Conservation (phyloP, 2,113 vertebrate species). For the Phalacrocorax brasilianus region DNA sequence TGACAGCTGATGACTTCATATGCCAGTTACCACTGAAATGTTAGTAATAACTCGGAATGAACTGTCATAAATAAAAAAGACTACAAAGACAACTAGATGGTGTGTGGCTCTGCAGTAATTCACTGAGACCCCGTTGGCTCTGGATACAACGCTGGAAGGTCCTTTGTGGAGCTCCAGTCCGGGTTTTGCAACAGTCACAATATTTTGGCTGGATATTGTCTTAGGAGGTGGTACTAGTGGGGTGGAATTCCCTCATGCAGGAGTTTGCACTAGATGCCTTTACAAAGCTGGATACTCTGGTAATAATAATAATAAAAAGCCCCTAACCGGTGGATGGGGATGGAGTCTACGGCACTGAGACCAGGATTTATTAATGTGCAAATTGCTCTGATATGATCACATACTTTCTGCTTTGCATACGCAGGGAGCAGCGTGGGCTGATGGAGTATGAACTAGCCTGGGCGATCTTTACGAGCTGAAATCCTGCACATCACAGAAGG, state of each 20-base stretch:
- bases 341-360: constrained; percentile 14
- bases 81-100: constrained; percentile 59
- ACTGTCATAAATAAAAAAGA: constrained; percentile 49
- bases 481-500: constrained; percentile 55
- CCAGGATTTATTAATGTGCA: constrained; percentile 45
- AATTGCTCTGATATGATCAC: constrained; percentile 58
- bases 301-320: constrained; percentile 55
- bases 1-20: constrained; percentile 52
- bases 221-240: constrained; percentile 71
- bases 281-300: constrained; percentile 58
- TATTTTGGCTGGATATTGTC: constrained; percentile 74
- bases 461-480: constrained; percentile 45
- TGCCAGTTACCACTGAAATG: constrained; percentile 42
- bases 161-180: constrained; percentile 69
- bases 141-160: constrained; percentile 33
- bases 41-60: constrained; percentile 41
- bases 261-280: constrained; percentile 68
- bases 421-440: constrained; percentile 66
- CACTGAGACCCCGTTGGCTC: constrained; percentile 48
- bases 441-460: constrained; percentile 45
- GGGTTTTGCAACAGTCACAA: constrained; percentile 71
- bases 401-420: constrained; percentile 59
- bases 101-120: constrained; percentile 48
- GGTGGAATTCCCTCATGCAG: constrained; percentile 72
- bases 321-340: constrained; percentile 16